A percentile compares a stretch with the other conserved stretches of the same genome.
These are phyloP conservation scores for Tauraco erythrolophus DNA, from an alignment of 2,113 vertebrate species.

Conservation along the genomic window DNA sequence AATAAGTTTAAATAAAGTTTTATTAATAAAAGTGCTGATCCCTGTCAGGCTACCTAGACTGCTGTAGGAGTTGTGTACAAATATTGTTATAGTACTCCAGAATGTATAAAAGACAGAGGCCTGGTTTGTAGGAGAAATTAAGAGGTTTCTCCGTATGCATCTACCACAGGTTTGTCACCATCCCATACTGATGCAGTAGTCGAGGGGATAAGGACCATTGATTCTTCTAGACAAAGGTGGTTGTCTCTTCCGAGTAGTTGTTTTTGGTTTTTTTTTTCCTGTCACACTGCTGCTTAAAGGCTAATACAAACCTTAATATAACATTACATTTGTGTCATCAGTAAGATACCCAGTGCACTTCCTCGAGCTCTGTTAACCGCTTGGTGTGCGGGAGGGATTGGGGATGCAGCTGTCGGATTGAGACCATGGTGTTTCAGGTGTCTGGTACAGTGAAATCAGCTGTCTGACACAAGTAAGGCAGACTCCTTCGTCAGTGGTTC, in stretches of 20 bases:
- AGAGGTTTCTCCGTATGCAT: not conserved
- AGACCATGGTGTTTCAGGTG: not conserved
- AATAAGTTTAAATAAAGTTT: not conserved
- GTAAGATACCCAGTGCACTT: not conserved
- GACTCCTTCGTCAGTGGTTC: not conserved
- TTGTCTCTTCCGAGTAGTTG: not conserved
- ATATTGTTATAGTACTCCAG: not conserved
- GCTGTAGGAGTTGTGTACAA: not conserved
- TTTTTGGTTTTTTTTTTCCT: not conserved
- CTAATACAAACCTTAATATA: not conserved
- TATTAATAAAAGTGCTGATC: conserved; percentile 19
- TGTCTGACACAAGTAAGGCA: not conserved
- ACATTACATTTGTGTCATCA: not conserved
- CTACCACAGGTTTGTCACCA: not conserved
- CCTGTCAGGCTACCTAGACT: not conserved
- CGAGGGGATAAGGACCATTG: not conserved
- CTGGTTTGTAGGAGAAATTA: not conserved
- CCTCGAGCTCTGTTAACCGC: not conserved
- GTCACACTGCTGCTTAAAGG: not conserved
- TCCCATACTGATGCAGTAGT: not conserved
- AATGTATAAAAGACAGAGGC: not conserved
- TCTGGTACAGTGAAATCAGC: not conserved
- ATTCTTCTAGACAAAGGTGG: not conserved
- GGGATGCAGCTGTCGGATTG: not conserved
- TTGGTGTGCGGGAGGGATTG: not conserved